These are phyloP conservation scores for Heliconius himera DNA, from an alignment of 1,140 invertebrate genomes.

Conservation along the genomic window DNA sequence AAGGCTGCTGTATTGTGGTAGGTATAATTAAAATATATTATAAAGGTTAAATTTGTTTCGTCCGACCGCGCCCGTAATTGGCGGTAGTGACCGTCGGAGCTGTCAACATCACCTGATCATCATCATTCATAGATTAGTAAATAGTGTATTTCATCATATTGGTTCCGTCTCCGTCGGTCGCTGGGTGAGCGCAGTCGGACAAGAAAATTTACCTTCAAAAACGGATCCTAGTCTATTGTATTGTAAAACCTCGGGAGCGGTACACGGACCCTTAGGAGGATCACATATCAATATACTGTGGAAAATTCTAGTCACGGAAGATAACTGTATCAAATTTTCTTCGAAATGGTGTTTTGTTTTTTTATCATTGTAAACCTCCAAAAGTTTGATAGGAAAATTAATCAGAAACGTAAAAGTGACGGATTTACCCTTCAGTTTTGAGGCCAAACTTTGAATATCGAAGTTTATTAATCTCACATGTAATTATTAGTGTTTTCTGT, in stretches of 20 bases:
- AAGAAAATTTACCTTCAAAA: slow-evolving; percentile 46
- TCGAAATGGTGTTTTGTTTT: slow-evolving; percentile 59
- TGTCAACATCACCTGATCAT: not conserved
- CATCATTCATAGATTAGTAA: not conserved
- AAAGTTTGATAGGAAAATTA: slow-evolving; percentile 81
- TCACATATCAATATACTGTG: slow-evolving; percentile 65
- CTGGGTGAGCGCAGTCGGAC: slow-evolving; percentile 31
- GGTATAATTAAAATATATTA: slow-evolving; percentile 62
- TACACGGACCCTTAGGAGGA: slow-evolving; percentile 62
- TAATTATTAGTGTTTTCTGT: not conserved
- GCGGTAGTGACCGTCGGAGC: slow-evolving; percentile 36
- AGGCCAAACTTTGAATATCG: slow-evolving; percentile 25
- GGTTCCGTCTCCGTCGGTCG: slow-evolving; percentile 22
- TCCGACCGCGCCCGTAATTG: slow-evolving; percentile 36
- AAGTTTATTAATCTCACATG: not conserved
- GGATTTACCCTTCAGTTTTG: slow-evolving; percentile 50
- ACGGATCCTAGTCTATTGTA: slow-evolving; percentile 63
- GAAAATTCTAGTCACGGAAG: slow-evolving; percentile 72
- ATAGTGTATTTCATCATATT: not conserved
- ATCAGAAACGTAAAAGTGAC: slow-evolving; percentile 62
- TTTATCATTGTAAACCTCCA: slow-evolving; percentile 77
- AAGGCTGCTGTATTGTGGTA: slow-evolving; percentile 73
- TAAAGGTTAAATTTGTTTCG: slow-evolving; percentile 47
- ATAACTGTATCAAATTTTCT: slow-evolving; percentile 69
- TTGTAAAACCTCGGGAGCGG: slow-evolving; percentile 50